A percentile compares a stretch with the other conserved stretches of the same genome.
phyloP scores from a whole-genome alignment of 1,140 invertebrate genomes.

The Oryctes rhinoceros region DNA sequence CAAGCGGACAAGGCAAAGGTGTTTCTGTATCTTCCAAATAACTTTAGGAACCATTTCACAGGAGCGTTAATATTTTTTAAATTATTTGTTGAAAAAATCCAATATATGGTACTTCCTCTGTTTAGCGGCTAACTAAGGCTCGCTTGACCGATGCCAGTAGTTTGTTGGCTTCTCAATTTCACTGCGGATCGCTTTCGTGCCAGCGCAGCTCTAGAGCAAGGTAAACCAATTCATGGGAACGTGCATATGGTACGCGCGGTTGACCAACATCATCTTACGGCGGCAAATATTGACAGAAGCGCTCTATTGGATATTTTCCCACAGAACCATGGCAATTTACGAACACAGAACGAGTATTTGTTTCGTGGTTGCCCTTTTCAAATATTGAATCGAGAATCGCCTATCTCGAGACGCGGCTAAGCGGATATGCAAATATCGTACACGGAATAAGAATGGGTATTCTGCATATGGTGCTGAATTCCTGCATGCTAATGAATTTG shows the following conservation, averaged over 20 bases:
- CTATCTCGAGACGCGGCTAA: neutral
- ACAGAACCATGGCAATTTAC: slow-evolving; percentile 5
- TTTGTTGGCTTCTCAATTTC: neutral
- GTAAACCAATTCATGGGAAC: neutral
- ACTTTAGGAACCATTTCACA: neutral
- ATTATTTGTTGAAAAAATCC: neutral
- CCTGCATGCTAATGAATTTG: neutral
- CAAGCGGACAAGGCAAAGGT: neutral
- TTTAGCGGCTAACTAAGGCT: neutral
- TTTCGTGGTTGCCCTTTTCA: neutral
- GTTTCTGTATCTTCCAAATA: neutral
- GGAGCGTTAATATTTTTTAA: neutral
- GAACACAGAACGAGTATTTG: neutral
- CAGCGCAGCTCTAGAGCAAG: neutral
- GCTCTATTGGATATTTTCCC: slow-evolving; percentile 2
- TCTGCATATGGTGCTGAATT: slow-evolving; percentile 18
- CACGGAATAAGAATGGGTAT: neutral
- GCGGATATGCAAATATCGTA: slow-evolving; percentile 1
- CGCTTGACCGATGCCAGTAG: neutral
- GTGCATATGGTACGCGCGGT: neutral
- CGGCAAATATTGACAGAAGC: slow-evolving; percentile 12
- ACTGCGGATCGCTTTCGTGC: neutral
- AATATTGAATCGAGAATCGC: slow-evolving; percentile 6
- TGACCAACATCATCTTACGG: neutral
- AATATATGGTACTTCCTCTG: neutral